Evolutionary conservation across 2,888 invertebrate species (phyloP).

Genomic region (Platerodrilus igneus): DNA sequence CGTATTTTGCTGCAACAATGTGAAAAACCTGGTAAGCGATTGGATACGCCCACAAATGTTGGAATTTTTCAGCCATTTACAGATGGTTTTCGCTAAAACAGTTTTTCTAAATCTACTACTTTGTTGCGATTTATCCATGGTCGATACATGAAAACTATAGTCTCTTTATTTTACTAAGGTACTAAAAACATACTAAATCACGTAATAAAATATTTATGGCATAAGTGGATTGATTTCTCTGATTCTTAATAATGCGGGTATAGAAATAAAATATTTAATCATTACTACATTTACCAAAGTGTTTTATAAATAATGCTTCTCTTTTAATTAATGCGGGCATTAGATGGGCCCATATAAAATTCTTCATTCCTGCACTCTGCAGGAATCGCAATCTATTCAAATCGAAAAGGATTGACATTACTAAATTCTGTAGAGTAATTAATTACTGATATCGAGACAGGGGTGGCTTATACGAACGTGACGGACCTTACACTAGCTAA

Average conservation of each 20-base stretch:
- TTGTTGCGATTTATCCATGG: no score
- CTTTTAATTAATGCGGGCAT: conserved; percentile 13
- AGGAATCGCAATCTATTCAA: conserved; percentile 19
- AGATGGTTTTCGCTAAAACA: no score
- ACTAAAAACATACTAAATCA: conserved; percentile 30
- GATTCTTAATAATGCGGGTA: conserved; percentile 23
- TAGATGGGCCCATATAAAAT: conserved; percentile 9
- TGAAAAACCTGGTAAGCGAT: no score
- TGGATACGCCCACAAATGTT: no score
- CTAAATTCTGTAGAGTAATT: conserved; percentile 32
- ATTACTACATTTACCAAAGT: no score
- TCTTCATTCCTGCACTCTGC: neutral
- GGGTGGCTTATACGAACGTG: conserved; percentile 36
- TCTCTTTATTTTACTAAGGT: no score
- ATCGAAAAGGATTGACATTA: conserved; percentile 27
- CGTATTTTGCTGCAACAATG: no score
- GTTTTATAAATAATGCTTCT: no score
- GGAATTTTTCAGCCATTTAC: no score
- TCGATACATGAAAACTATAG: no score
- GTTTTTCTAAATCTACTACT: no score
- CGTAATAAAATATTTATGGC: conserved; percentile 32
- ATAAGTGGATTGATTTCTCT: conserved; percentile 32
- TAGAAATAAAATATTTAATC: no score
- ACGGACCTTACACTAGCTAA: conserved; percentile 43
- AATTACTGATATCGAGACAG: conserved; percentile 35